These are phyloP conservation scores for Coptodon bakossiorum DNA, from an alignment of 2,113 vertebrate genomes.

Conservation along the genomic window DNA sequence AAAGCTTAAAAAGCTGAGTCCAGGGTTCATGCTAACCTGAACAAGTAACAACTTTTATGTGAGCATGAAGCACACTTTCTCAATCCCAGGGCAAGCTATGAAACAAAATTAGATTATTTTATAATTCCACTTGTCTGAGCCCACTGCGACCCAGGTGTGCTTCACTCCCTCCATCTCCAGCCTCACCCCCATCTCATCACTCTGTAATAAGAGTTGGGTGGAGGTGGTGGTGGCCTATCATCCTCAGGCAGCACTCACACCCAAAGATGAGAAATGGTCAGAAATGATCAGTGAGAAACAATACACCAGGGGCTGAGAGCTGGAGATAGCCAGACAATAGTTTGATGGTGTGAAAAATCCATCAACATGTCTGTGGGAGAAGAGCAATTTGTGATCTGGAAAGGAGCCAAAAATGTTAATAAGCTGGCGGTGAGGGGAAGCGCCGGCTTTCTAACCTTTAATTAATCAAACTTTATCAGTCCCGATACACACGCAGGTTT, in stretches of 20 bases:
- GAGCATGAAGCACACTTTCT: not conserved
- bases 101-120: not conserved
- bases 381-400: constrained; percentile 20
- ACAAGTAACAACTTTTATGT: not conserved
- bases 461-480: not conserved
- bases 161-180: not conserved
- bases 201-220: not conserved
- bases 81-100: not conserved
- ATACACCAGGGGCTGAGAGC: constrained; percentile 12
- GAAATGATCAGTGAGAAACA: constrained; percentile 17
- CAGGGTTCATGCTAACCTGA: rapidly evolving
- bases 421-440: not conserved
- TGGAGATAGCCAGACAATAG: constrained; percentile 17
- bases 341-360: constrained; percentile 23
- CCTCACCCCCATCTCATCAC: constrained; percentile 1
- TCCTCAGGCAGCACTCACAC: not conserved
- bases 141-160: constrained; percentile 13
- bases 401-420: not conserved
- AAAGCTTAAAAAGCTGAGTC: not conserved
- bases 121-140: constrained; percentile 1
- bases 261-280: constrained; percentile 23
- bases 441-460: not conserved
- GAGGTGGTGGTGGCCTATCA: not conserved
- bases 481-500: not conserved
- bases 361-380: not conserved